Conservation (phyloP, 37 sponge, comb jelly and placozoan species). For the Lycopodina hypogea region DNA sequence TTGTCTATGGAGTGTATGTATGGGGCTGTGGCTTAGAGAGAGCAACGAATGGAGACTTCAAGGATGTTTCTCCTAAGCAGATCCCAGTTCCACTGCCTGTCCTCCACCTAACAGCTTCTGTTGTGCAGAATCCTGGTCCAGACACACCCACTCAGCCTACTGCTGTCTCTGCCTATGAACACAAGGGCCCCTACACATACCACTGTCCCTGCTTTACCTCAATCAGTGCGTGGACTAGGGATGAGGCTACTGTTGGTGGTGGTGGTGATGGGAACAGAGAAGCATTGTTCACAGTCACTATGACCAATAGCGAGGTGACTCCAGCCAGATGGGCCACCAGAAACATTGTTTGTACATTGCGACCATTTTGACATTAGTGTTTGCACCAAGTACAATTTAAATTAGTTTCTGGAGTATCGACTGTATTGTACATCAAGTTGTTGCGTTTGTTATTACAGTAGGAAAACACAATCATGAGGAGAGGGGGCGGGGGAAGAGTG, state of each 20-base stretch:
- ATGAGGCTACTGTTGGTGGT: neutral
- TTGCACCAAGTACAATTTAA: no score
- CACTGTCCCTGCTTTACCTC: conserved; percentile 53
- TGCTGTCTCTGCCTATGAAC: neutral
- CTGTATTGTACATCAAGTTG: no score
- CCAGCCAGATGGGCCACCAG: conserved; percentile 60
- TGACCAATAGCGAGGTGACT: conserved; percentile 53
- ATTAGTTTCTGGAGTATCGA: no score
- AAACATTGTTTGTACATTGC: conserved; percentile 51
- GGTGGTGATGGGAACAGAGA: neutral
- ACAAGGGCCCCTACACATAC: conserved; percentile 42
- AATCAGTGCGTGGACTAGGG: neutral
- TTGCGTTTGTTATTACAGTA: no score
- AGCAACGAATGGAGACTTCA: conserved; percentile 52
- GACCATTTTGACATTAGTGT: conserved; percentile 56
- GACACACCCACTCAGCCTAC: neutral
- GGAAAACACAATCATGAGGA: no score
- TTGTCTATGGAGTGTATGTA: conserved; percentile 67
- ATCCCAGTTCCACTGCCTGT: conserved; percentile 59
- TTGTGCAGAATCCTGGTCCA: neutral
- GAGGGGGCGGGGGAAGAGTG: no score
- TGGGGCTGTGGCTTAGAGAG: conserved; percentile 81
- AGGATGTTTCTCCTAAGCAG: conserved; percentile 61
- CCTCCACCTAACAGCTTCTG: conserved; percentile 52
- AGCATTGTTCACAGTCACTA: conserved; percentile 36